phyloP scores from a whole-genome alignment of 2,888 invertebrate genomes.

The Drosophila peninsularis region DNA sequence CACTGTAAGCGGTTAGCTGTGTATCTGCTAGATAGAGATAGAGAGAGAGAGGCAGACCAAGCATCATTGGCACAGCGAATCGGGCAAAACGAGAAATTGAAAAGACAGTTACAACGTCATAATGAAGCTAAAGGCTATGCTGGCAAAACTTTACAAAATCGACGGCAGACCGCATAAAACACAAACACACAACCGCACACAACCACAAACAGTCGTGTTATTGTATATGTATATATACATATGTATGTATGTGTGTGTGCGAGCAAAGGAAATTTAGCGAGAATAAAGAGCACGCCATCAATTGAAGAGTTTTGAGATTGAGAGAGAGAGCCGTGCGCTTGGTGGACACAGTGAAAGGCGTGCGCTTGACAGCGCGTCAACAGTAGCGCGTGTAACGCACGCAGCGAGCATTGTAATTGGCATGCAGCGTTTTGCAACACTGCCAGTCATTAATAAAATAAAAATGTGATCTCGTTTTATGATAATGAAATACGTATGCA shows the following conservation, averaged over 20 bases:
- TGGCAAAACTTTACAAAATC: constrained; percentile 68
- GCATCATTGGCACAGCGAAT: constrained; percentile 74
- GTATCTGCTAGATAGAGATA: constrained; percentile 36
- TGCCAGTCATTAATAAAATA: constrained; percentile 48
- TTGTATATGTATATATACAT: constrained; percentile 1
- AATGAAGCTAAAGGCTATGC: constrained; percentile 62
- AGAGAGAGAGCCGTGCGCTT: not conserved
- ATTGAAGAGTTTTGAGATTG: constrained; percentile 17
- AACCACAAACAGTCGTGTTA: constrained; percentile 36
- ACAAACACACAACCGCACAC: constrained; percentile 42
- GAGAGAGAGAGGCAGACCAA: not conserved
- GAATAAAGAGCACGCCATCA: constrained; percentile 37
- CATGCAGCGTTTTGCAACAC: constrained; percentile 61
- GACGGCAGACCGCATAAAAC: constrained; percentile 65
- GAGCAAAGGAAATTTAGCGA: constrained; percentile 44
- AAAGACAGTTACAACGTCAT: constrained; percentile 79
- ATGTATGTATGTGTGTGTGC: constrained; percentile 23
- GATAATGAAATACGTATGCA: constrained; percentile 52
- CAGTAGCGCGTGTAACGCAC: constrained; percentile 59
- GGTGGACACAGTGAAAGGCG: constrained; percentile 38
- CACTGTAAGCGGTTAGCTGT: constrained; percentile 44
- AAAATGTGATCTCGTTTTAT: constrained; percentile 65
- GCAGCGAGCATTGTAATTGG: constrained; percentile 55
- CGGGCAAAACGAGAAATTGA: constrained; percentile 80
- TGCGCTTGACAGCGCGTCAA: constrained; percentile 56